Evolutionary conservation across 2,797 vertebrate species (phyloP), one percentile per base, ranked within the genome.

Genomic region (Parauchenoglanis punctatus): DNA sequence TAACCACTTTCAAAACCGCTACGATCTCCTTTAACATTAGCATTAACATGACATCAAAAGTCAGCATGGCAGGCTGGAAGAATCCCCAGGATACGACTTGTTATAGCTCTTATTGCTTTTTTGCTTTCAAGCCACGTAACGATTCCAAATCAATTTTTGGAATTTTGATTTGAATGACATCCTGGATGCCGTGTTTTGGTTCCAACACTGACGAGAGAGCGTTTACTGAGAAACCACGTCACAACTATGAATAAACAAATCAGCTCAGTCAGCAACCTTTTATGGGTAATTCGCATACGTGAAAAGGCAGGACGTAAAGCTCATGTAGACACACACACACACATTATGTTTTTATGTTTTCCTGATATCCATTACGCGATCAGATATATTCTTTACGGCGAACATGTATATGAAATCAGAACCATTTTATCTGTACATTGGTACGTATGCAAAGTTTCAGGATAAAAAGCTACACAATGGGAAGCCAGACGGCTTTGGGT

Each of bases 161-260:
- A n/a, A 52, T 28, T 31, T 77, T 7, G 28, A 31, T 31, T 8
- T 1, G 7, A 20, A 31, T 20, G 8, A 5, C 10, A 18, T 15
- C 28, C 5, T 54, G 25, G 46, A 76, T 25, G 23, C 12, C 20
- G 1, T 23, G 77, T 59, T 20, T 20, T 20, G 10, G 54, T 12
- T 59, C 18, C 13, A 15, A 4, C 0, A 0, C 2, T 7, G 35
- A 2, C 35, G 3, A 31, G 31, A 31, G 31, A 31, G 31, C 31
- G 46, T 77, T 2, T 18, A 28, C 75, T 0, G 5, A 23, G 54
- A 23, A 61, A 44, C 10, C 2, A 63, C 81, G 61, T 28, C 81
- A 82, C 17, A 12, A 28, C 40, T 49, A 49, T 49, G 81, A 65
- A 82, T 82, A 82, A 65, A 31, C 81, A 82, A 82, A 82, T 82